Base-by-base conservation (phyloP, 1,140 invertebrate species). In the Caligus rogercresseyi region DNA sequence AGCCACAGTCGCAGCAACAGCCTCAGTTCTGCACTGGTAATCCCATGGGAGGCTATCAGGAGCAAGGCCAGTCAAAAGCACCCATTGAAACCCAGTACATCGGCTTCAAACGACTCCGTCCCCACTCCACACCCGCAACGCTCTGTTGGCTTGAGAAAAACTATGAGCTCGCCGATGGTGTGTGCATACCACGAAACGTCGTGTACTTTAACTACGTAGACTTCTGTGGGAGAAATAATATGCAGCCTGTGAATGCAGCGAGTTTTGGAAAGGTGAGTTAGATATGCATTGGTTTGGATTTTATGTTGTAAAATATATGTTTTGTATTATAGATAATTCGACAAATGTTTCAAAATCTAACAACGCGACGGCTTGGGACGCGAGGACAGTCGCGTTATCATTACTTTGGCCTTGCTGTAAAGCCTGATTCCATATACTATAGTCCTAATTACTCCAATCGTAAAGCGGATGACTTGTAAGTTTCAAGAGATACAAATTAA, bases 351-450 rank as follows among this genome's bases (percentile, higher is more conserved):
- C 76, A 76, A 0, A 72, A 75, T 51, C 72, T 79, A 16, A 78
- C 78, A 7, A 79, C 78, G 0, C 61, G 78, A 61, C 67, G 78
- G 25, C 69, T 79, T 24, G 78, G 78, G 13, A 79, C 78, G 1
- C 65, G 78, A 58, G 78, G 78, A 3, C 77, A 79, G 67, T 79
- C 78, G 52, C 76, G 78, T 53, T 78, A 79, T 65, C 77, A 79
- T 69, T 78, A 79, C 67, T 79, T 78, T 66, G 77, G 77, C 14
- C 76, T 78, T 19, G 76, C 74, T 18, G 73, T 78, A 2, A 67
- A 72, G 24, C 75, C 76, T 66, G 70, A 69, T 0, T 78, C 76
- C 0, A 66, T 68, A 0, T 78, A 78, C 67, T 78, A 75, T 66
- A 76, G 78, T 54, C 61, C 75, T 3, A 71, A 73, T 21, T 79